Conservation (phyloP, 2,797 vertebrate genomes). For the Rhinatrema bivittatum region DNA sequence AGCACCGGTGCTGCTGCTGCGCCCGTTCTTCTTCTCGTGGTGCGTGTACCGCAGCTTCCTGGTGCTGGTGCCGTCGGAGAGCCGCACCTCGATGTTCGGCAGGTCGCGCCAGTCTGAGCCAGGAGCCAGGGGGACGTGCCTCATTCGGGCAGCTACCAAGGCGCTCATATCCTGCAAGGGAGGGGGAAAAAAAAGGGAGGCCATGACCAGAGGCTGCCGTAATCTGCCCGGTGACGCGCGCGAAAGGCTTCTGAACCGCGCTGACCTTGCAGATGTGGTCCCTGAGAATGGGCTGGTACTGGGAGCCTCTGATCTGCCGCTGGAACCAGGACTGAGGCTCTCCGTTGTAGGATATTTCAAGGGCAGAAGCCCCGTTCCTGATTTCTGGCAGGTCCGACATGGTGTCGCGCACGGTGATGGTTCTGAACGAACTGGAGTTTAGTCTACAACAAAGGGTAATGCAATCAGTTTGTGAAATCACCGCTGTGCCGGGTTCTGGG, state of each 20-base stretch:
- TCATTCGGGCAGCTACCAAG: slow-evolving; percentile 88
- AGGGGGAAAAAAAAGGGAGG: background rate
- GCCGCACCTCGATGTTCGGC: slow-evolving; percentile 86
- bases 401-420: slow-evolving; percentile 89
- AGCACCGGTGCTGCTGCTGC: slow-evolving; percentile 75
- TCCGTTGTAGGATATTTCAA: slow-evolving; percentile 93
- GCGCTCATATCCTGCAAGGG: slow-evolving; percentile 90
- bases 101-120: slow-evolving; percentile 94
- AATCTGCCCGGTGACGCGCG: no score
- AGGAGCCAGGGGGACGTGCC: slow-evolving; percentile 86
- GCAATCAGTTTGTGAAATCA: no score
- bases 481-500: background rate
- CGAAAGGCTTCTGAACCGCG: no score
- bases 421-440: slow-evolving; percentile 83
- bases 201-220: no score
- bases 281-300: slow-evolving; percentile 93
- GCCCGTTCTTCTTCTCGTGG: slow-evolving; percentile 79
- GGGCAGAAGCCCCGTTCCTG: slow-evolving; percentile 75
- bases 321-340: slow-evolving; percentile 99
- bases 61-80: slow-evolving; percentile 79
- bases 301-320: slow-evolving; percentile 86
- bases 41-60: slow-evolving; percentile 83
- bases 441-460: slow-evolving; percentile 58
- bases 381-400: slow-evolving; percentile 96
- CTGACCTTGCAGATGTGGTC: slow-evolving; percentile 95